A percentile compares a stretch with the other conserved stretches of the same genome.
phyloP scores from a whole-genome alignment of 1,140 invertebrate genomes.

The Phenacoccus solenopsis region DNA sequence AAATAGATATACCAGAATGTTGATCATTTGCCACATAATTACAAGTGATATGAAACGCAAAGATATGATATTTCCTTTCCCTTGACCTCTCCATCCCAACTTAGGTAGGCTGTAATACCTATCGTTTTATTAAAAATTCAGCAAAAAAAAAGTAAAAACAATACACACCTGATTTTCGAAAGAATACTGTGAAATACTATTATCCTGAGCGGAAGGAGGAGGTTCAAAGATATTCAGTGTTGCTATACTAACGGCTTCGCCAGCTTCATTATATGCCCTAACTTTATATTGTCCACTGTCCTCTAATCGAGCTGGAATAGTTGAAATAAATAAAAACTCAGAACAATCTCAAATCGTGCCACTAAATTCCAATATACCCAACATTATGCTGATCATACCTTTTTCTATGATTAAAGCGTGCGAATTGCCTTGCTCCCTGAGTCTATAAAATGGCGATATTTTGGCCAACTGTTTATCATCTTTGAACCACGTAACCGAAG shows the following conservation, averaged over 20 bases:
- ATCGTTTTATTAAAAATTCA: too few species aligned
- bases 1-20: too few species aligned
- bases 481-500: constrained; percentile 59
- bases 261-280: constrained; percentile 53
- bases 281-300: constrained; percentile 62
- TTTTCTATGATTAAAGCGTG: constrained; percentile 53
- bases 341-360: neutral
- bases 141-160: too few species aligned
- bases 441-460: constrained; percentile 23
- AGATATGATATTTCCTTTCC: too few species aligned
- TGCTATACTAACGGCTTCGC: constrained; percentile 61
- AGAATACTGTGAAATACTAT: neutral
- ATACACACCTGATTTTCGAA: neutral
- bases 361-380: neutral
- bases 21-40: too few species aligned
- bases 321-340: constrained; percentile 7
- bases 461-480: constrained; percentile 47
- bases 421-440: constrained; percentile 45
- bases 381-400: constrained; percentile 36
- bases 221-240: constrained; percentile 60
- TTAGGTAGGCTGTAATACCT: too few species aligned
- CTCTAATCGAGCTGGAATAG: constrained; percentile 38
- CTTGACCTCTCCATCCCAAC: too few species aligned
- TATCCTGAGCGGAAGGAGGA: constrained; percentile 26
- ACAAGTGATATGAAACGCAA: too few species aligned